Base-by-base conservation (phyloP, 2,888 invertebrate species). In the Maniola hyperantus region DNA sequence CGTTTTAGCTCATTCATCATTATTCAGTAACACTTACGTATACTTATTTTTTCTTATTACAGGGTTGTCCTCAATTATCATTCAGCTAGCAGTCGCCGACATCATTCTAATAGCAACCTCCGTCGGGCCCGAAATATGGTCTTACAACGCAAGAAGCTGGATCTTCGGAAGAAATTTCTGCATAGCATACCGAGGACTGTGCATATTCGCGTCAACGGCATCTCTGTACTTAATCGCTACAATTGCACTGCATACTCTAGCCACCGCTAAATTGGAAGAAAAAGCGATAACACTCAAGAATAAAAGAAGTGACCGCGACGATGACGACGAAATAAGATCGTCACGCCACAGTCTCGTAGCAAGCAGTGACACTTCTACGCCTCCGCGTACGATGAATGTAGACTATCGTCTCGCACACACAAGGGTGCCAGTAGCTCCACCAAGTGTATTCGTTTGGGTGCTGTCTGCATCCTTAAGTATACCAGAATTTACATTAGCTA, bases 401-500 rank as follows among this genome's bases (percentile, higher is more conserved):
- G 93, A 94, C 76, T 94, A 94, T 73, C 81, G 92, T 57, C 81
- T 89, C 68, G 79, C 85, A 39, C 86, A 88, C 69, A 85, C 81
- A 2, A 81, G 77, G 70, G 82, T 94, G 46, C 89, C 93, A 13
- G 91, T 94, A 34, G 79, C 91, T 46, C 87, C 93, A 58, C 94
- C 94, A 0, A 86, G 91, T 33, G 76, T 93, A 65, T 92, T 94
- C 72, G 89, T 94, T 58, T 94, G 94, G 94, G 86, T 94, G 70
- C 78, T 94, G 58, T 89, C 94, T 44, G 79, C 91, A 53, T 94
- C 94, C 0, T 79, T 94, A 44, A 94, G 94, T 78, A 88, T 95
- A 58, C 95, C 95, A 10, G 93, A 93, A 74, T 94, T 93, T 78
- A 87, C 90, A 36, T 81, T 94, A 71, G 92, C 94, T 6, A 90